phyloP scores from a whole-genome alignment of 92 coral and sea anemone species.

The Ricordea florida region DNA sequence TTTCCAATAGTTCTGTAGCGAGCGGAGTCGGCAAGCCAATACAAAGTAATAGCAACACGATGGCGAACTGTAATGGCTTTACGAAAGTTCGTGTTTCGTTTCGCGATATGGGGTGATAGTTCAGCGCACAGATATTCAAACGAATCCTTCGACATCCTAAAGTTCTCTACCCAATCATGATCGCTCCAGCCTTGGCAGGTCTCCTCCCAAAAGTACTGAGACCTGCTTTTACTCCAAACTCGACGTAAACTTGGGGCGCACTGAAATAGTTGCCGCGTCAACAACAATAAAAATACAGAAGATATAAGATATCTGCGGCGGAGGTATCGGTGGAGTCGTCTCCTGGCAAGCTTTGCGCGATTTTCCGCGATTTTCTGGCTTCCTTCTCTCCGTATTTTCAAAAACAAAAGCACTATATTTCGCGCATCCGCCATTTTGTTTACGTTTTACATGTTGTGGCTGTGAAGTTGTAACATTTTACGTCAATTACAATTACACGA shows the following conservation, averaged over 20 bases:
- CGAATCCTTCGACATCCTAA: constrained; percentile 21
- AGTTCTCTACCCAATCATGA: constrained; percentile 25
- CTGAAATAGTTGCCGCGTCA: neutral
- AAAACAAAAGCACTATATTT: neutral
- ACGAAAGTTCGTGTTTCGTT: constrained; percentile 30
- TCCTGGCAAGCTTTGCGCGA: neutral
- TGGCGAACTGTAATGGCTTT: constrained; percentile 25
- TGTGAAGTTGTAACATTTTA: too few species aligned
- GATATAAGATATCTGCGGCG: neutral
- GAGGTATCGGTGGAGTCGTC: too few species aligned
- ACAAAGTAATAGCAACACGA: constrained; percentile 43
- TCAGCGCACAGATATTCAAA: constrained; percentile 31
- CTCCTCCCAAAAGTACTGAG: neutral
- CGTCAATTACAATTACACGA: too few species aligned
- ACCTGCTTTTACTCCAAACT: constrained; percentile 1
- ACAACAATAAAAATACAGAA: neutral
- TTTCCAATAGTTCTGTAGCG: constrained; percentile 31
- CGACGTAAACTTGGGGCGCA: constrained; percentile 8
- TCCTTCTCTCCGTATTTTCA: neutral
- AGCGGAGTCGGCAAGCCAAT: constrained; percentile 45
- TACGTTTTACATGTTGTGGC: too few species aligned
- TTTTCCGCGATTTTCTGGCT: neutral
- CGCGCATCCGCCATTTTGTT: neutral
- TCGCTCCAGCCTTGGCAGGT: constrained; percentile 25
- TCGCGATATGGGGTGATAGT: constrained; percentile 26